These are phyloP conservation scores for Drosophila biarmipes DNA, from an alignment of 1,140 invertebrate genomes.

Conservation along the genomic window DNA sequence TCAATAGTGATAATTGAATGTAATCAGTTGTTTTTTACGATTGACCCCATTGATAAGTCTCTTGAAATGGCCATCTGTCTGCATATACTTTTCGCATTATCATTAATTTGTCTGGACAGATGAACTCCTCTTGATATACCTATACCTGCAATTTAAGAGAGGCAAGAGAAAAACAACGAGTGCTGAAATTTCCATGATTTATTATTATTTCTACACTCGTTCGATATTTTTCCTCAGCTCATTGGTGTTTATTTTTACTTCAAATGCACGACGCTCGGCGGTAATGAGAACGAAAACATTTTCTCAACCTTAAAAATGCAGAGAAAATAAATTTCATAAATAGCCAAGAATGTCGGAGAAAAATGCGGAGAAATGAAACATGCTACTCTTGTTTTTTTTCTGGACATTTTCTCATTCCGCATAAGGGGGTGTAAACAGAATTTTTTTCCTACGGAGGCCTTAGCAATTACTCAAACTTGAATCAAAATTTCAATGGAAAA, in stretches of 20 bases:
- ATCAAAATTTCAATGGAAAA: constrained; percentile 13
- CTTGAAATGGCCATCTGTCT: constrained; percentile 33
- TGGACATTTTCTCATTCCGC: constrained; percentile 9
- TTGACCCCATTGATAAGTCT: constrained; percentile 54
- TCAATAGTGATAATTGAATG: background rate
- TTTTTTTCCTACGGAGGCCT: background rate
- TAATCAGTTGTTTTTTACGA: constrained; percentile 26
- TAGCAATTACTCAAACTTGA: constrained; percentile 9
- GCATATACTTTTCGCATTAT: constrained; percentile 36
- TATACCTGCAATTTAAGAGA: constrained; percentile 24
- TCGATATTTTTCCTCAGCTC: constrained; percentile 19
- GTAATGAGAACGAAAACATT: constrained; percentile 51
- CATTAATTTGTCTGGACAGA: constrained; percentile 30
- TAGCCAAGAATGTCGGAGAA: background rate
- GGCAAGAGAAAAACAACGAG: background rate
- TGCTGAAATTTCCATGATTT: constrained; percentile 32
- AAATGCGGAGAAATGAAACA: background rate
- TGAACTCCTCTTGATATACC: constrained; percentile 16
- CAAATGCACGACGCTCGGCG: constrained; percentile 24
- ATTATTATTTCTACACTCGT: constrained; percentile 40
- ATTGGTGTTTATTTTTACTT: constrained; percentile 65
- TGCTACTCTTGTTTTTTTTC: background rate
- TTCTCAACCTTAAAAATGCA: constrained; percentile 60
- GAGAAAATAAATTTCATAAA: constrained; percentile 46
- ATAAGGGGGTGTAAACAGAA: background rate